These are phyloP conservation scores for Acanthosepion pharaonis DNA, from an alignment of 2,888 invertebrate species.

Conservation along the genomic window DNA sequence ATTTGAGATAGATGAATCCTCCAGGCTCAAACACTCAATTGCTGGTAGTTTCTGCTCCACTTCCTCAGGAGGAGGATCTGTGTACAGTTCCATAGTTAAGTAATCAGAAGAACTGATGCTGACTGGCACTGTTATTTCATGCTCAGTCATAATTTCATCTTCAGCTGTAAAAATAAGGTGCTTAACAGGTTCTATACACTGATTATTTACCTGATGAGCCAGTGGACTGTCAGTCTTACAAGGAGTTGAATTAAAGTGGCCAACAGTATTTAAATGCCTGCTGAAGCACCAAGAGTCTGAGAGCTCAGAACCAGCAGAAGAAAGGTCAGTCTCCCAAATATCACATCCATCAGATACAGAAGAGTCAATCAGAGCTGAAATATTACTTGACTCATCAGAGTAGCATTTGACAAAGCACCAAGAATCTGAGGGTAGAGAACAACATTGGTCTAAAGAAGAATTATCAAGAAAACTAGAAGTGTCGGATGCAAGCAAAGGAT, in stretches of 20 bases:
- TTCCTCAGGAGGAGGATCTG: neutral
- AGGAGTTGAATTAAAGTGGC: neutral
- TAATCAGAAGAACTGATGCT: neutral
- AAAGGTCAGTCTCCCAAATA: neutral
- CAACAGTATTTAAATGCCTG: neutral
- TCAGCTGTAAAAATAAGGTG: neutral
- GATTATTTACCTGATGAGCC: neutral
- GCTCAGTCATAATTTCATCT: neutral
- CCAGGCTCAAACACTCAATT: neutral
- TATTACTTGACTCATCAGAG: neutral
- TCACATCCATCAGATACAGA: neutral
- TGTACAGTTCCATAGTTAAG: neutral
- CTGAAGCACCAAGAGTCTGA: conserved; percentile 35
- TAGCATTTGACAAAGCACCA: neutral
- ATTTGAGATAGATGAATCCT: neutral
- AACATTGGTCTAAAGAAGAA: neutral
- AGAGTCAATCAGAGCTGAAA: neutral
- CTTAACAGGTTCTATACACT: neutral
- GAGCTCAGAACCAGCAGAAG: neutral
- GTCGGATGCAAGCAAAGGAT: neutral
- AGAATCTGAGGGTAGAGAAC: neutral
- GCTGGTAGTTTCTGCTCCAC: neutral
- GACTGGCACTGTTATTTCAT: neutral
- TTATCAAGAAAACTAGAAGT: neutral
- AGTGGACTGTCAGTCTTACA: neutral